Base-by-base conservation (phyloP, 2,113 vertebrate genomes). In the Morone saxatilis region DNA sequence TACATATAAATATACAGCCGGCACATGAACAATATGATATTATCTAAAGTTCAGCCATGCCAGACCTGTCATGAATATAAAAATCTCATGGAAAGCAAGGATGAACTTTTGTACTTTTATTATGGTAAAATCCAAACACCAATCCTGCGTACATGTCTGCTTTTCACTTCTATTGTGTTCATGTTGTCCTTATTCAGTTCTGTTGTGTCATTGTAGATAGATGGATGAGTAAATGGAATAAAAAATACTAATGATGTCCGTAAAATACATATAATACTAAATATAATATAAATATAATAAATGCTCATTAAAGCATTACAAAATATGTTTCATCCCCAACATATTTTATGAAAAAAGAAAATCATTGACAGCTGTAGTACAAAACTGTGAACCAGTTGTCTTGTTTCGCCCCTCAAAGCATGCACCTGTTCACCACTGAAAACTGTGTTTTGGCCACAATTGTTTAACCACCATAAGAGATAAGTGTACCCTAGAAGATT, bases 401-500 rank as follows among this genome's bases (percentile, higher is more conserved):
- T 22, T 76, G 20, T 38, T 45, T 31, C 4, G 12, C 56, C 31
- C 16, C 13, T 16, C 61, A 41, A 38, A 4, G 5, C 45, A 31
- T 48, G 20, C 59, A 81, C 19, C 62, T 43, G 38, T 76, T 72
- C 13, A 36, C 65, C 51, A 56, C 19, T 65, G 31, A 22, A 25
- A 62, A 7, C 38, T 41, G 5, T 67, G n/a, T 57, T 67, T 67
- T 22, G 40, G 25, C 67, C 40, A 25, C 57, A 72, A 41, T 68
- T 12, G 36, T 70, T 70, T 17, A 50, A 54, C 38, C 31, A 16
- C 40, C 51, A 8, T 25, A 47, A 31, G 72, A 78, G 76, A 68
- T 71, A 76, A 80, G 67, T 62, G 54, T 53, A 25, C 22, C 13
- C 19, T 57, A 43, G 53, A 73, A 83, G 76, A 82, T 82, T 80